These are phyloP conservation scores for Abrostola triplasia DNA, from an alignment of 2,888 invertebrate genomes.

Conservation along the genomic window DNA sequence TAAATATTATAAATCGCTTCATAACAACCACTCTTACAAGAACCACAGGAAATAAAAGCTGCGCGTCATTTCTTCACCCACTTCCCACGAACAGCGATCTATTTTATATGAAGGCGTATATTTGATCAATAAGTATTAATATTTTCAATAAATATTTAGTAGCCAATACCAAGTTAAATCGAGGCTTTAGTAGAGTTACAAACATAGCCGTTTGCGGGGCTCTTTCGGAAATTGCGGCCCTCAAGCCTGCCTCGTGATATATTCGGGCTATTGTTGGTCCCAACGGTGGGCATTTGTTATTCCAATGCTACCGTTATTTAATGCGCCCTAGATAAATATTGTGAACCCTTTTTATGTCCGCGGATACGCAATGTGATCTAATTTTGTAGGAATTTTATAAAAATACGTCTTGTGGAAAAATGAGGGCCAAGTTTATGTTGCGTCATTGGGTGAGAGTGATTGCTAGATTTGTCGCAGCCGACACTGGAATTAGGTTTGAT, in stretches of 20 bases:
- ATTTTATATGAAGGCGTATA: conserved; percentile 40
- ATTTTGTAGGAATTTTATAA: conserved; percentile 64
- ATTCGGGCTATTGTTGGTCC: conserved; percentile 71
- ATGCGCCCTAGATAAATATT: conserved; percentile 76
- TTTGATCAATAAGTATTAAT: conserved; percentile 53
- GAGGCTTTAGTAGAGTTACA: conserved; percentile 55
- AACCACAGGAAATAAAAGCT: conserved; percentile 8
- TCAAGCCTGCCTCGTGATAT: conserved; percentile 66
- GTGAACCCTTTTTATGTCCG: conserved; percentile 72
- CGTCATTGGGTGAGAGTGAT: conserved; percentile 40
- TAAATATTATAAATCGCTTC: neutral
- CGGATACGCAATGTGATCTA: conserved; percentile 63
- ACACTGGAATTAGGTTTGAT: conserved; percentile 43
- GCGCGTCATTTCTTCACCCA: conserved; percentile 11
- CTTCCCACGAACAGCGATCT: conserved; percentile 19
- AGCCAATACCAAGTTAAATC: conserved; percentile 55
- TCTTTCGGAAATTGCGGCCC: conserved; percentile 68
- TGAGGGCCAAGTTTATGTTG: conserved; percentile 31
- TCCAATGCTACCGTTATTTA: conserved; percentile 74
- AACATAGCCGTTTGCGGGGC: conserved; percentile 50
- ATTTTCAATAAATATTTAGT: conserved; percentile 59
- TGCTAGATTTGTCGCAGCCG: conserved; percentile 46
- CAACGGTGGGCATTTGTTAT: conserved; percentile 75
- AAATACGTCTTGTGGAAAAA: conserved; percentile 60
- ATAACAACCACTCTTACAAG: neutral